Base-by-base conservation (phyloP, 2,888 invertebrate species). In the Caenorhabditis zanzibari region DNA sequence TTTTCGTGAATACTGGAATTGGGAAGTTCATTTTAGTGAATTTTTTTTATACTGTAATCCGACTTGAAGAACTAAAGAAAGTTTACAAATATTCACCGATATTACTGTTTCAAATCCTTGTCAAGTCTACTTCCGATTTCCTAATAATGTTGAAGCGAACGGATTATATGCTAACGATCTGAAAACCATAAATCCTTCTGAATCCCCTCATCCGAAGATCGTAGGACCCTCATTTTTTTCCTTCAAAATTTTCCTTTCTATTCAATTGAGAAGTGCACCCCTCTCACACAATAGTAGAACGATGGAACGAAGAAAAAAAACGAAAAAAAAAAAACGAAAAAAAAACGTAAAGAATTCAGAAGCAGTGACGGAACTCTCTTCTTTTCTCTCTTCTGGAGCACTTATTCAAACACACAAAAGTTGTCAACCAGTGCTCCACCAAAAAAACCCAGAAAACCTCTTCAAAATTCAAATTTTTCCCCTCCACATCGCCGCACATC, bases 401-500 rank as follows among this genome's bases (percentile, higher is more conserved):
- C 59, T 73, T 73, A 73, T 74, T 74, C 74, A 75, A 64, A 58
- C 56, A 73, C n/a, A n/a, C n/a, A 73, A 61, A 63, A 73, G 61
- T 73, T 73, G 73, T 73, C 66, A 68, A 54, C 68, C 68, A 68
- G 49, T 38, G 38, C 38, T 12, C 12, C 12, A 54, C 54, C 24
- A 35, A 54, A 68, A 68, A 69, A 63, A 63, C 77, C 71, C 72
- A 47, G n/a, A 59, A 77, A 71, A 71, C 77, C 71, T 71, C 77
- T 77, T 77, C 69, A 69, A 77, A 77, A 77, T 77, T 77, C 77
- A 77, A 77, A 77, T 77, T 77, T 76, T 58, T 44, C n/a, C 22
- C 10, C 41, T 66, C 71, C 77, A 77, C 77, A 63, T 77, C 77
- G 69, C 56, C 77, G 77, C 77, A 77, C 77, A 77, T 77, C 77